Conservation (phyloP, 1,140 invertebrate genomes). For the Caenorhabditis inopinata region DNA sequence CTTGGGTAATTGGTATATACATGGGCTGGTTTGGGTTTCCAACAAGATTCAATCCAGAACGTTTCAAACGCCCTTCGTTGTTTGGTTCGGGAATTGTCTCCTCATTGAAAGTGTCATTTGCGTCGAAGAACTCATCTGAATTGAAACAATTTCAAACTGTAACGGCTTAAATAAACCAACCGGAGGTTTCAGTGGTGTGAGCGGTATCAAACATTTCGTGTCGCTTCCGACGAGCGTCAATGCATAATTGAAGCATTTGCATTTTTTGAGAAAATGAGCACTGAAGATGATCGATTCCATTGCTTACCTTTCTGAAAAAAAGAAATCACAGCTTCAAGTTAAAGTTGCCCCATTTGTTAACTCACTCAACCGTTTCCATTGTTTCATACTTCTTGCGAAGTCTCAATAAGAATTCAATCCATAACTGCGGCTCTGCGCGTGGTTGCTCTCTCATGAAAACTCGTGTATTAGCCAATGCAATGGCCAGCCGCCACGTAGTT, state of each 20-base stretch:
- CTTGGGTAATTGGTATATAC: neutral
- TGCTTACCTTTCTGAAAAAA: neutral
- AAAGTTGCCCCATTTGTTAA: too few relatives aligned
- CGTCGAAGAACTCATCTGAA: constrained; percentile 16
- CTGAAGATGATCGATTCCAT: neutral
- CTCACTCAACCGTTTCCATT: constrained; percentile 14
- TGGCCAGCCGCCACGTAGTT: neutral
- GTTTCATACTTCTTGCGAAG: constrained; percentile 4
- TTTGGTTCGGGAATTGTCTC: neutral
- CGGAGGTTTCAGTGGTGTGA: neutral
- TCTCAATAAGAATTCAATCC: neutral
- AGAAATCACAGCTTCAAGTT: too few relatives aligned
- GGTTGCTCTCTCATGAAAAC: neutral
- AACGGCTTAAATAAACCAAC: too few relatives aligned
- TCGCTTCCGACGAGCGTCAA: neutral
- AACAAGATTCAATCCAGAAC: neutral
- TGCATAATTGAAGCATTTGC: constrained; percentile 5
- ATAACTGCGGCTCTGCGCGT: neutral
- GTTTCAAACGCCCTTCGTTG: neutral
- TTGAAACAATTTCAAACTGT: too few relatives aligned
- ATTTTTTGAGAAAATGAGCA: constrained; percentile 14
- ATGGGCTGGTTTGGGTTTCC: neutral
- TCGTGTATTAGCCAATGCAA: neutral
- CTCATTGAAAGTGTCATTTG: neutral
- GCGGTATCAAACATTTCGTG: neutral